A percentile compares a stretch with the other conserved stretches of the same genome.
Evolutionary conservation across 1,140 invertebrate species (phyloP).

Genomic region (Zaprionus ornatus): DNA sequence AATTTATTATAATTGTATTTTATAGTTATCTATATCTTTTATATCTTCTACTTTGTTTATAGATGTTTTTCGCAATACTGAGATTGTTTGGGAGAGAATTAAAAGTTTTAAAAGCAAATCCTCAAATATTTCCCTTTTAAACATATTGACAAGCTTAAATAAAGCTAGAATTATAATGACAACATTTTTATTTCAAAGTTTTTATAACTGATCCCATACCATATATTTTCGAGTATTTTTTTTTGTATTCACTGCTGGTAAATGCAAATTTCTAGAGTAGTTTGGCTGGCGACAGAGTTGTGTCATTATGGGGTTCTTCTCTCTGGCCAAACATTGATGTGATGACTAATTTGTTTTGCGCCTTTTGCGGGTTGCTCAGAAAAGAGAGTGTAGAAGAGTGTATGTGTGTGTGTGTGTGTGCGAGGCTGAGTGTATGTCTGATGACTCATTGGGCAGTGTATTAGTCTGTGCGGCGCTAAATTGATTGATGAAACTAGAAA

Average conservation of each 20-base stretch:
- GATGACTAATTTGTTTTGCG: slow-evolving; percentile 75
- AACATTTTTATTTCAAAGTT: background rate
- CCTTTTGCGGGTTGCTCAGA: background rate
- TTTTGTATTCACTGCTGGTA: background rate
- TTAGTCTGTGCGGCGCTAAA: slow-evolving; percentile 37
- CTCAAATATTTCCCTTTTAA: too few species aligned
- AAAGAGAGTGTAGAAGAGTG: slow-evolving; percentile 12
- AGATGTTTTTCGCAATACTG: too few species aligned
- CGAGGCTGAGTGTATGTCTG: slow-evolving; percentile 19
- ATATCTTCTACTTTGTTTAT: too few species aligned
- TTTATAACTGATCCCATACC: background rate
- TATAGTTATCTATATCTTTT: too few species aligned
- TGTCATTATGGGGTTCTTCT: slow-evolving; percentile 19
- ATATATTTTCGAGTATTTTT: background rate
- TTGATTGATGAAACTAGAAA: slow-evolving; percentile 51
- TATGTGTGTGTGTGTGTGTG: slow-evolving; percentile 5
- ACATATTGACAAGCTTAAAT: too few species aligned
- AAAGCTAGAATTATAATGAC: too few species aligned
- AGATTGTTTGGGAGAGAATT: too few species aligned
- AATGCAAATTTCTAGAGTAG: slow-evolving; percentile 18
- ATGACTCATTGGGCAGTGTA: slow-evolving; percentile 50
- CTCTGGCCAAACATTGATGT: slow-evolving; percentile 14
- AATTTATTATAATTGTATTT: too few species aligned
- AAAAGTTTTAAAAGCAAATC: too few species aligned
- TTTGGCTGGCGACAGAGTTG: slow-evolving; percentile 33